Percentiles rank a stretch among this genome's conserved stretches.
These are phyloP conservation scores for Arizona elegans DNA, from an alignment of 2,113 vertebrate genomes.

Conservation along the genomic window DNA sequence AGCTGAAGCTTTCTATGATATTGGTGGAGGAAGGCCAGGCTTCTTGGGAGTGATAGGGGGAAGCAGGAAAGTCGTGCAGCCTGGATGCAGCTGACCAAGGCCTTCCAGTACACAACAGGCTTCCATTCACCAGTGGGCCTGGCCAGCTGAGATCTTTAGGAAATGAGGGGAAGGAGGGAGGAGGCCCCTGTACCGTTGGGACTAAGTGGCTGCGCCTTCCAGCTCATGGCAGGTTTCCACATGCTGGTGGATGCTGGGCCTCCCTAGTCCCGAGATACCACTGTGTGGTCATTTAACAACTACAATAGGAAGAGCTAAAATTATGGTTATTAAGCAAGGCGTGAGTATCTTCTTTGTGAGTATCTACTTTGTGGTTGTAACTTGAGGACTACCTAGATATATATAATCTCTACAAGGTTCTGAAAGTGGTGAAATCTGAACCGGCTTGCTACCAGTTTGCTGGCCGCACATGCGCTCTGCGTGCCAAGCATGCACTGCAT, in stretches of 20 bases:
- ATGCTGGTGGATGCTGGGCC: too few relatives aligned
- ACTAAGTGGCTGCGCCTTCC: not conserved
- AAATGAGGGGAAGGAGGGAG: not conserved
- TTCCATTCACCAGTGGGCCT: not conserved
- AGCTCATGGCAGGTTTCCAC: not conserved
- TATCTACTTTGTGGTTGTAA: too few relatives aligned
- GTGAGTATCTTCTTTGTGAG: too few relatives aligned
- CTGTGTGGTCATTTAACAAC: not conserved
- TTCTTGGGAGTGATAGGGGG: not conserved
- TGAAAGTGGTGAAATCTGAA: too few relatives aligned
- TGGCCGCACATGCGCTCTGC: too few relatives aligned
- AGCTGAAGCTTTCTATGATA: not conserved
- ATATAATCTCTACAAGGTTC: not conserved
- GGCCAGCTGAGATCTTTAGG: not conserved
- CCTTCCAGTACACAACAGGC: not conserved
- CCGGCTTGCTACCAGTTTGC: too few relatives aligned
- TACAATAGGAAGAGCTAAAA: not conserved
- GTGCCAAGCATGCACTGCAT: too few relatives aligned
- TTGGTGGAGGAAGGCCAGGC: not conserved
- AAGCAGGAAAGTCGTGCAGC: not conserved
- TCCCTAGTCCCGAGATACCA: not conserved
- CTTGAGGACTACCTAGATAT: too few relatives aligned
- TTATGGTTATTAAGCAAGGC: not conserved
- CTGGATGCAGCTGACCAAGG: not conserved
- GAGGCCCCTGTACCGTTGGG: not conserved